Base-by-base conservation (phyloP, 1,140 invertebrate species). In the Nixonia krombeini region DNA sequence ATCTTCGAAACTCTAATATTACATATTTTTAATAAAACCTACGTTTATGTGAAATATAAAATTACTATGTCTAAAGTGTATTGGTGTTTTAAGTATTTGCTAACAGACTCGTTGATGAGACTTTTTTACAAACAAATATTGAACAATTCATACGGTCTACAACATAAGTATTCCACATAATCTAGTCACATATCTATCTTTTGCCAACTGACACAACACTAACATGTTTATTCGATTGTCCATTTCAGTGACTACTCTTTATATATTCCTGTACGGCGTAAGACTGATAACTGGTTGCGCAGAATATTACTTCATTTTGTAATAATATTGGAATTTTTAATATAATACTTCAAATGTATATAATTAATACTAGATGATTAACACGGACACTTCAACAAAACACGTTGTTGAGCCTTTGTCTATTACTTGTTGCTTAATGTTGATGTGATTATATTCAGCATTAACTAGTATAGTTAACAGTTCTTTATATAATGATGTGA, bases 101-200 rank as follows among this genome's bases (percentile, higher is more conserved):
- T 10, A 62, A 50, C 18, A 37, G 28, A 35, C 18, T 25, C 23
- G 17, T 26, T 42, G 6, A 21, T 12, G 17, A 42, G 23, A 7
- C 18, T 40, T 21, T 25, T 13, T 13, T 13, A 25, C 9, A 42
- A 10, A 13, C 7, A 42, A 13, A 9, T 42, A n/a, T 21, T 35
- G 33, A 5, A 12, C 12, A 18, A 42, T 42, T 21, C 26, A 42
- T 2, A 42, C 18, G 40, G 15, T 42, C 35, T 42, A 42, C 45
- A 12, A 47, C 40, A 63, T 23, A 15, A 63, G 49, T 55, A 35
- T 55, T 53, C 28, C 9, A 38, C 38, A 1, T 25, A 26, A 26
- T 47, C 15, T 28, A 49, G 17, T 50, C 16, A 63, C 59, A 63
- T 63, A 55, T 62, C 58, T 55, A 55, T 62, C 58, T 53, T 55